Conservation (phyloP, 2,113 vertebrate species). For the Phalacrocorax carbo region DNA sequence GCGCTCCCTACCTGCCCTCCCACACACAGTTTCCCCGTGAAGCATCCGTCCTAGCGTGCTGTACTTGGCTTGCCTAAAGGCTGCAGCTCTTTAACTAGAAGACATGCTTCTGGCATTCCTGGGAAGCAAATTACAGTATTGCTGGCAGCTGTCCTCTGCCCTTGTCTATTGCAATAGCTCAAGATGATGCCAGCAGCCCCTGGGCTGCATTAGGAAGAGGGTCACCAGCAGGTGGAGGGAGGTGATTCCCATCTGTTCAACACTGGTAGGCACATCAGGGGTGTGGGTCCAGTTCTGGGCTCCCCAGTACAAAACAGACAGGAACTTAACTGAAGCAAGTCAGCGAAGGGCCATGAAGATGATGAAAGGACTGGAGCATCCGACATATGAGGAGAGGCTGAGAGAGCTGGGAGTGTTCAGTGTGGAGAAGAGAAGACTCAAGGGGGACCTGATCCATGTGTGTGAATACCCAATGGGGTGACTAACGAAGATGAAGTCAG, state of each 20-base stretch:
- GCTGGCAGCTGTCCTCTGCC: constrained; percentile 44
- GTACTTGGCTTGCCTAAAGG: not conserved
- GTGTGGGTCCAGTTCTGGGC: not conserved
- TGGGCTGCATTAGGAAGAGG: not conserved
- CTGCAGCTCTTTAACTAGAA: not conserved
- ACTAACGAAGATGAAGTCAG: not conserved
- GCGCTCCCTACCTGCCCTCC: not conserved
- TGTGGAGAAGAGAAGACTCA: not conserved
- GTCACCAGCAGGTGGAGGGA: not conserved
- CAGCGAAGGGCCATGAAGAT: not conserved
- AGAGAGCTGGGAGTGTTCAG: not conserved
- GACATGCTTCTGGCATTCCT: not conserved
- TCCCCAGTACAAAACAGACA: not conserved
- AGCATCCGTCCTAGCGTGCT: not conserved
- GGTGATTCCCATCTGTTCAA: not conserved
- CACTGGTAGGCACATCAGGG: not conserved
- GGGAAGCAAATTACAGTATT: not conserved
- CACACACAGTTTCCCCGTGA: not conserved
- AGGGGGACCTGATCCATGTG: not conserved
- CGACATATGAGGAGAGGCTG: not conserved
- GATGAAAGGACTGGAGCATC: not conserved
- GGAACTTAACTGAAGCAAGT: not conserved
- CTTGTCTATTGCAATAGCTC: constrained; percentile 25
- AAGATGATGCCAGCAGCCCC: constrained; percentile 16
- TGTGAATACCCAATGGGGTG: not conserved